phyloP scores from a whole-genome alignment of 1,140 invertebrate species.

The Leucophenga varia region DNA sequence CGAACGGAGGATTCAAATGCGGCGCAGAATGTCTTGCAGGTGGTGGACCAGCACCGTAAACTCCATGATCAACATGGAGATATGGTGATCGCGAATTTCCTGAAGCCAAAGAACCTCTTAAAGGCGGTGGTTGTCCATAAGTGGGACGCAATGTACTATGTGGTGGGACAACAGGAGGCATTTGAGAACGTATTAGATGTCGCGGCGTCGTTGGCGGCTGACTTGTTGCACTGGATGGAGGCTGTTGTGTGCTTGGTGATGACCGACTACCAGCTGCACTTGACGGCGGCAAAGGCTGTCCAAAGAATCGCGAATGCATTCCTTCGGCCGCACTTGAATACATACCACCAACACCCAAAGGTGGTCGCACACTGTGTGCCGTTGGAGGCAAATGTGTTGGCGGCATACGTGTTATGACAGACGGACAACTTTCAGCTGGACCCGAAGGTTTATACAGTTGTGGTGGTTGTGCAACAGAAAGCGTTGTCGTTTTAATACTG shows the following conservation, averaged over 20 bases:
- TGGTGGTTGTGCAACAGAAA: slow-evolving; percentile 50
- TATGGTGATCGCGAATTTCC: slow-evolving; percentile 22
- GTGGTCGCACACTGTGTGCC: slow-evolving; percentile 18
- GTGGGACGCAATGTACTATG: slow-evolving; percentile 36
- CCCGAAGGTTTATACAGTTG: slow-evolving; percentile 56
- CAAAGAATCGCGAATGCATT: slow-evolving; percentile 32
- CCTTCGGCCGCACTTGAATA: slow-evolving; percentile 36
- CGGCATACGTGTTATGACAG: slow-evolving; percentile 67
- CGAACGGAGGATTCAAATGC: slow-evolving; percentile 45
- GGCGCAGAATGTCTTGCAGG: slow-evolving; percentile 43
- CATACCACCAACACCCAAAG: slow-evolving; percentile 19
- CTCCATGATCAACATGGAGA: slow-evolving; percentile 35
- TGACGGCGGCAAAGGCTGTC: slow-evolving; percentile 18
- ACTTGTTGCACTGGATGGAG: background rate
- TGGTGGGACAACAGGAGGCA: slow-evolving; percentile 28
- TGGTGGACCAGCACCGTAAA: slow-evolving; percentile 39
- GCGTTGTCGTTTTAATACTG: background rate
- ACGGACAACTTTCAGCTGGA: slow-evolving; percentile 61
- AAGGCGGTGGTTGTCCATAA: slow-evolving; percentile 47
- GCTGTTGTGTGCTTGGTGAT: slow-evolving; percentile 6
- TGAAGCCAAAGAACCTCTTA: slow-evolving; percentile 37
- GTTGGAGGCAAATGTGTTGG: slow-evolving; percentile 58
- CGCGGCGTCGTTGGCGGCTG: slow-evolving; percentile 10
- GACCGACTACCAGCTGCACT: slow-evolving; percentile 13
- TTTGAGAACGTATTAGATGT: slow-evolving; percentile 23